A percentile compares a stretch with the other conserved stretches of the same genome.
Evolutionary conservation across 2,113 vertebrate genomes (phyloP).

Genomic region (Tricholaema leucomelas): DNA sequence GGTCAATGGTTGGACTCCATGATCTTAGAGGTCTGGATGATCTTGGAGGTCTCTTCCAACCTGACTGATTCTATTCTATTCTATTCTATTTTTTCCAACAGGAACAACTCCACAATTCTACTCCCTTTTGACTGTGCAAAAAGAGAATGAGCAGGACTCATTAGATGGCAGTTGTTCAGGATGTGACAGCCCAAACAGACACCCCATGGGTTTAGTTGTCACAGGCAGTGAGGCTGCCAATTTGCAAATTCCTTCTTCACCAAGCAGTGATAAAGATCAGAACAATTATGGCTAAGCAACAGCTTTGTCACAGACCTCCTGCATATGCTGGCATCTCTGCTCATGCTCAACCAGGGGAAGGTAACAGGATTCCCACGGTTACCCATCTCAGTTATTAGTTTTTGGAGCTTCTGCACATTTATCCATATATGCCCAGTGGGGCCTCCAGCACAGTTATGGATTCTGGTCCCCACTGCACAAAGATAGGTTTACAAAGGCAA

Average conservation of each 20-base stretch:
- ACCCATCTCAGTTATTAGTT: not conserved
- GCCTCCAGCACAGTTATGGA: not conserved
- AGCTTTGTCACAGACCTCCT: not conserved
- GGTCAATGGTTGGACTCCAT: too few relatives aligned
- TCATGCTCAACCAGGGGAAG: not conserved
- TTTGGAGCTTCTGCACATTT: not conserved
- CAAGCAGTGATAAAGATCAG: not conserved
- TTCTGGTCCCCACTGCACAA: not conserved
- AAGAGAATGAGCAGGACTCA: accelerated
- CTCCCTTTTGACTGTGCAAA: not conserved
- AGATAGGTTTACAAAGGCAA: not conserved
- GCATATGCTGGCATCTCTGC: accelerated
- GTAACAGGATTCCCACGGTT: not conserved
- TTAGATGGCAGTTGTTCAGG: not conserved
- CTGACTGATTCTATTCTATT: too few relatives aligned
- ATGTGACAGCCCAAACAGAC: not conserved
- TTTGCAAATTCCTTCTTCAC: not conserved
- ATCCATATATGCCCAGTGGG: not conserved
- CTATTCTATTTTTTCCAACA: too few relatives aligned
- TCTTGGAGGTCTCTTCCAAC: too few relatives aligned
- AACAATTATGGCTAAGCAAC: not conserved
- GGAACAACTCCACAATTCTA: not conserved
- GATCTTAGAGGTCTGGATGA: too few relatives aligned
- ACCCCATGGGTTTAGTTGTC: not conserved
- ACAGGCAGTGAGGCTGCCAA: not conserved